Evolutionary conservation across 2,888 invertebrate species (phyloP), one percentile per base, ranked within the genome.

Genomic region (Baronia brevicornis): DNA sequence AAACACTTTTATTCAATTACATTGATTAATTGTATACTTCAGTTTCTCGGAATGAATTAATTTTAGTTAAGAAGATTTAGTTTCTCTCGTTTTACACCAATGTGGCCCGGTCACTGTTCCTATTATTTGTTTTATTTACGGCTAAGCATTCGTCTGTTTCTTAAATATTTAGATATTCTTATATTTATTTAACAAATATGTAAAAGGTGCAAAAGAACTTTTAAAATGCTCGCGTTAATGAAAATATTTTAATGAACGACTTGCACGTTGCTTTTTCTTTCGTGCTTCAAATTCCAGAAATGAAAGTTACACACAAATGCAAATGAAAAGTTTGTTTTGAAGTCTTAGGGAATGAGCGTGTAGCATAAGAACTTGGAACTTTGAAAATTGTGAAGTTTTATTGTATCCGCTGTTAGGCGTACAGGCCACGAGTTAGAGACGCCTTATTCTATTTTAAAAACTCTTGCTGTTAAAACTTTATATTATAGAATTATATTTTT

Each of bases 321-420:
- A 30, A 30, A 36, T 36, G 25, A 30, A 30, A 36, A 36, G 29
- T 30, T 36, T 36, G 30, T 36, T 36, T 10, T 27, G 20, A 36
- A 36, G 35, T 36, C 30, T 36, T 35, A 29, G 29, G 24, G 35
- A 35, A 35, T 35, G 35, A 35, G 29, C 35, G 26, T 35, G 29
- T 23, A 35, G 35, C 25, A 29, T 29, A 36, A 30, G 27, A 36
- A 36, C 35, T 36, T 36, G 30, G 35, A 36, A 36, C 30, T 36
- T 36, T 36, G 21, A 36, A 36, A 36, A 36, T 30, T 30, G 8
- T 14, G 9, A 36, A 36, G 26, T 36, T 36, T 36, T 36, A 36
- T 36, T 36, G 30, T 36, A 36, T 36, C 35, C 30, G 26, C 30
- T 36, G 26, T 30, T 30, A 36, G 22, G 29, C 35, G 30, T 30